Base-by-base conservation (phyloP, 1,140 invertebrate species). In the Plodia interpunctella region DNA sequence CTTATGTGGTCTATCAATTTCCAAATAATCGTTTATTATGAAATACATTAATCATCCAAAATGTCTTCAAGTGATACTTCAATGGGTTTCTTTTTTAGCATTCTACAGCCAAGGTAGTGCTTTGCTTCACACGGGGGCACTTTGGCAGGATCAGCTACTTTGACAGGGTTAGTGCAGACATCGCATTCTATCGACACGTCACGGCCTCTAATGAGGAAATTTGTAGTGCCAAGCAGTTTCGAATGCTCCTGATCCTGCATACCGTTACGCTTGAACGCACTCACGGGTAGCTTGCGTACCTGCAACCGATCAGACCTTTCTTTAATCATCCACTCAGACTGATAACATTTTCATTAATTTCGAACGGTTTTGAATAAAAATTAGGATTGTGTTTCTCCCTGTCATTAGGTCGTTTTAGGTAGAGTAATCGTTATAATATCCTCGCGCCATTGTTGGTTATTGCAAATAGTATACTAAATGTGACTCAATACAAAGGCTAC, bases 211-310 rank as follows among this genome's bases (percentile, higher is more conserved):
- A 60, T 54, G 44, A 88, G 75, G 65, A 81, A 88, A 71, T 88
- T 88, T 49, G 78, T 64, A 56, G 78, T 72, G 17, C 80, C 80
- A 55, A 80, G 68, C n/a, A 73, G 35, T 57, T 76, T 82, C 13
- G 83, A 83, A 70, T 85, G 78, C 56, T 87, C 82, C 62, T 84
- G 79, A 62, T 88, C 85, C 67, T 87, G 82, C 76, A 87, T 80
- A 54, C 83, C 83, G 58, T 88, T 87, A 49, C 85, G 79, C 68
- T 85, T 88, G 72, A 88, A 88, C 49, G 85, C 83, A 59, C 78
- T 68, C 28, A 83, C 76, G 55, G 85, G 85, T 57, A 88, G 61
- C 66, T 76, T 74, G 54, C 63, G 65, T 60, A 88, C 83, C 85
- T 88, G 85, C 63, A 88, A 88, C 64, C 71, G 72, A 74, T 56